phyloP scores from a whole-genome alignment of 1,140 invertebrate genomes.

The Formica exsecta region DNA sequence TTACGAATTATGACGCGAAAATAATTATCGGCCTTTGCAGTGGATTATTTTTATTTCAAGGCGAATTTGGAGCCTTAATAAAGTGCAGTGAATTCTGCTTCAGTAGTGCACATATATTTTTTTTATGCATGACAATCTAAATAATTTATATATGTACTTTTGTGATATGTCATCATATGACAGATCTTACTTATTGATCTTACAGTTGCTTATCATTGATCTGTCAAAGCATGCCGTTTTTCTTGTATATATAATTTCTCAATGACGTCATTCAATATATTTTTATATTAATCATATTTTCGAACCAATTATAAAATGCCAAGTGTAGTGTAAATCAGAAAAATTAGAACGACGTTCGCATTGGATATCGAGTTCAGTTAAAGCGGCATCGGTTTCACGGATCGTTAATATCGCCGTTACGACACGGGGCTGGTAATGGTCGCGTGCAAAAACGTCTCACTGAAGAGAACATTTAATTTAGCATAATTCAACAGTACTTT shows the following conservation, averaged over 20 bases:
- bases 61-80: not conserved
- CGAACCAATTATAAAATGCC: constrained; percentile 1
- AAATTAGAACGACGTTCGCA: constrained; percentile 47
- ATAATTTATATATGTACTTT: not conserved
- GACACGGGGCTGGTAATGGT: constrained; percentile 70
- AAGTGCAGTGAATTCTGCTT: not conserved
- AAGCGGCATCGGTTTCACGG: constrained; percentile 72
- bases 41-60: not conserved
- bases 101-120: not conserved
- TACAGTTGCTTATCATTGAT: not conserved
- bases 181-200: not conserved
- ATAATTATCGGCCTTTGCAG: constrained; percentile 15
- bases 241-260: not conserved
- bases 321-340: constrained; percentile 44
- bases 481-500: constrained; percentile 65
- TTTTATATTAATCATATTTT: constrained; percentile 8
- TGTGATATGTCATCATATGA: not conserved
- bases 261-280: not conserved
- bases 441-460: constrained; percentile 69
- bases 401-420: constrained; percentile 76
- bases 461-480: constrained; percentile 71
- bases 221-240: not conserved
- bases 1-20: constrained; percentile 30
- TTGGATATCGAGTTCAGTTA: constrained; percentile 49
- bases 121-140: not conserved